phyloP scores from a whole-genome alignment of 2,797 vertebrate species.

The Clarias fuscus region DNA sequence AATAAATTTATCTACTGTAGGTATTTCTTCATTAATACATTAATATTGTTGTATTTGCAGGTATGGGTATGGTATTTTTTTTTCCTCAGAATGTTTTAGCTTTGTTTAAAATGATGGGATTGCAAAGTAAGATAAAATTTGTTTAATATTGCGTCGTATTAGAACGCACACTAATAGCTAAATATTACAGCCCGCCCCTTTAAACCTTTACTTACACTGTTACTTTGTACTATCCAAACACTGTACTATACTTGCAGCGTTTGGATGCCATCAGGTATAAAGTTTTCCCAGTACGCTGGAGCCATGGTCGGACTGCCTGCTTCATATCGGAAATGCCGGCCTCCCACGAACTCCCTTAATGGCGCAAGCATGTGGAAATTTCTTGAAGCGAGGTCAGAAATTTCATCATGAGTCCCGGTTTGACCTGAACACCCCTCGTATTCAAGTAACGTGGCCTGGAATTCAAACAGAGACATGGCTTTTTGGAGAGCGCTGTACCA shows the following conservation, averaged over 20 bases:
- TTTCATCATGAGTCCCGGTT: too few relatives aligned
- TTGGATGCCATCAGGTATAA: too few relatives aligned
- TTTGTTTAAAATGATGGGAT: not conserved
- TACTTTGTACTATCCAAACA: too few relatives aligned
- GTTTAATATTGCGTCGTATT: not conserved
- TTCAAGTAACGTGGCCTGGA: not conserved
- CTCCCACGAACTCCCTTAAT: too few relatives aligned
- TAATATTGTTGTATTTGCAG: not conserved
- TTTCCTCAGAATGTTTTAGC: not conserved
- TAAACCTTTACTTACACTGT: not conserved
- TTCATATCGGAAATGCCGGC: too few relatives aligned
- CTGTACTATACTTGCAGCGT: too few relatives aligned
- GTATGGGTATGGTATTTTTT: not conserved
- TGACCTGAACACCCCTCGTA: not conserved
- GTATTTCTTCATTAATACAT: not conserved
- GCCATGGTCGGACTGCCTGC: too few relatives aligned
- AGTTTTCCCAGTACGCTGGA: too few relatives aligned
- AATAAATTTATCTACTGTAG: not conserved
- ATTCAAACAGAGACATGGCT: not conserved
- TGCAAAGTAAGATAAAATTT: not conserved
- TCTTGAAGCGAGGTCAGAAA: too few relatives aligned
- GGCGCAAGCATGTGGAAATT: too few relatives aligned
- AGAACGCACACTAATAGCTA: not conserved
- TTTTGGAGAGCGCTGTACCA: not conserved
- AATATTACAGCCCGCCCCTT: not conserved